Evolutionary conservation across 2,888 invertebrate species (phyloP), one percentile per base, ranked within the genome.

Genomic region (Octonoba sinensis): DNA sequence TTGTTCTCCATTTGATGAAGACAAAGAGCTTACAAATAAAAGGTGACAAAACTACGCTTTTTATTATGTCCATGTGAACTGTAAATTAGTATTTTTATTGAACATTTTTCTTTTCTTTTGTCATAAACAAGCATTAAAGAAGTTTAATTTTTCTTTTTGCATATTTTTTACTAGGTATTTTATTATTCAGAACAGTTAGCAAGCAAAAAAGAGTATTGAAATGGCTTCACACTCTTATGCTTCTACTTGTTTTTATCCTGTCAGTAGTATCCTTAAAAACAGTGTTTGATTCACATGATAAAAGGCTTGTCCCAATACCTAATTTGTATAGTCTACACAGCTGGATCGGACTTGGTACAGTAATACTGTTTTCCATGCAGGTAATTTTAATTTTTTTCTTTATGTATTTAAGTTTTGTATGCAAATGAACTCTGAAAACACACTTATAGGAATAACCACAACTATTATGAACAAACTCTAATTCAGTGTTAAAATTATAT

Each of bases 231-330:
- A 93, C 92, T 1, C 88, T 89, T 57, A 89, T 94, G 60, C 93
- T 95, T 88, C 89, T 92, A 24, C 87, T 91, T 56, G 91, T 92
- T 2, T 91, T 96, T 82, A 87, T 94, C 71, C 89, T 94, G 82
- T 90, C 93, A 16, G 90, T 93, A 16, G 91, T 95, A 81, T 94
- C 92, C 24, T 88, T 94, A 72, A 91, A 93, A 87, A 93, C 95
- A 3, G 95, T 92, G 8, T 95, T 95, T 87, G 93, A 95, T 88
- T 93, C 92, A 66, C 95, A 96, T 88, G 93, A 93, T 88, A 89
- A 91, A 59, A 87, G 87, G 11, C 85, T 85, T 15, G 88, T 89
- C 1, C 92, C 92, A 6, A 91, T 91, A 74, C 91, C 93, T 12
- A 94, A 94, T 86, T 89, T 94, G 88, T 93, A 93, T 87, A 91